These are phyloP conservation scores for Hypsibius dujardini DNA, from an alignment of 1,140 invertebrate genomes.

Conservation along the genomic window DNA sequence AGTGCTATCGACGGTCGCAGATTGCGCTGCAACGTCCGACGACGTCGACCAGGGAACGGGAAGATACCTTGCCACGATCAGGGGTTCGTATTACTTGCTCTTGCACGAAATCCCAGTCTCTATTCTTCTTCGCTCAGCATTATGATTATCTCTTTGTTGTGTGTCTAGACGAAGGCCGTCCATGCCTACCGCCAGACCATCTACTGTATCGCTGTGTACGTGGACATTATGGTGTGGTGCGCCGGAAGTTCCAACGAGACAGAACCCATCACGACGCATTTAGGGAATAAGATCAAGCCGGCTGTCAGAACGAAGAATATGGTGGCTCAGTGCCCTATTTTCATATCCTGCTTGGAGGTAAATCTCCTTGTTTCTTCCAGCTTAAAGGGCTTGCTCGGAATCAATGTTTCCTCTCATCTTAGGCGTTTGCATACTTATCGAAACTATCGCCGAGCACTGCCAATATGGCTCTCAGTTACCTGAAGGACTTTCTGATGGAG, in stretches of 20 bases:
- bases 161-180: slow-evolving; percentile 24
- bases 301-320: slow-evolving; percentile 83
- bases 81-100: not conserved
- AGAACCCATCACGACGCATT: slow-evolving; percentile 55
- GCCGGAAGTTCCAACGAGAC: slow-evolving; percentile 37
- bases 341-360: slow-evolving; percentile 77
- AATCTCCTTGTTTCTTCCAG: slow-evolving; percentile 23
- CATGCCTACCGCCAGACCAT: slow-evolving; percentile 23
- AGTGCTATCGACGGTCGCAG: slow-evolving; percentile 32
- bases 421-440: slow-evolving; percentile 41
- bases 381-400: slow-evolving; percentile 15
- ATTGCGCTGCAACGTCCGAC: slow-evolving; percentile 51
- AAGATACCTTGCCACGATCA: slow-evolving; percentile 61
- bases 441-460: slow-evolving; percentile 89
- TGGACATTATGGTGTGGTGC: slow-evolving; percentile 19
- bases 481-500: slow-evolving; percentile 80
- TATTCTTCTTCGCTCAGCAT: not conserved
- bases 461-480: slow-evolving; percentile 71
- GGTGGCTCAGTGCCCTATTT: slow-evolving; percentile 47
- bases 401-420: slow-evolving; percentile 17
- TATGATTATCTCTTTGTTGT: not conserved
- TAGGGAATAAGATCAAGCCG: slow-evolving; percentile 76
- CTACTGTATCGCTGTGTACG: slow-evolving; percentile 1
- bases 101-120: not conserved
- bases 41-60: slow-evolving; percentile 83